A percentile compares a stretch with the other conserved stretches of the same genome.
These are phyloP conservation scores for Xenotilapia flavipinnis DNA, from an alignment of 2,113 vertebrate genomes.

Conservation along the genomic window DNA sequence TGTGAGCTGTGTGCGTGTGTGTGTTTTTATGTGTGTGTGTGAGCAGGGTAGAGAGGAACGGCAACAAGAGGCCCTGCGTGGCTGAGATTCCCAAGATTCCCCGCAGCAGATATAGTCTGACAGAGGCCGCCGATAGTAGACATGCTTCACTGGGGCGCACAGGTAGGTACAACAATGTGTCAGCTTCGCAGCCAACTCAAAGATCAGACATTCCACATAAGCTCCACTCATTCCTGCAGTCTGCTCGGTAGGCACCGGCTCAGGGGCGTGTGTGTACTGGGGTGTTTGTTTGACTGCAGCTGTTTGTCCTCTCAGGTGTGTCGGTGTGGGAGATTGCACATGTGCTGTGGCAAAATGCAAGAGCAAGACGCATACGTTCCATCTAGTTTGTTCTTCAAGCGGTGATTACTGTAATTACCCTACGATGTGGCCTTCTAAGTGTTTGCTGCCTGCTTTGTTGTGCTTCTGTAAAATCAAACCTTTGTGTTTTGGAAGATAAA, in stretches of 20 bases:
- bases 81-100: slow-evolving; percentile 64
- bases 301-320: slow-evolving; percentile 15
- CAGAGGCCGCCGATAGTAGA: slow-evolving; percentile 23
- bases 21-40: slow-evolving; percentile 36
- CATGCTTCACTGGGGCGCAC: slow-evolving; percentile 22
- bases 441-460: slow-evolving; percentile 30
- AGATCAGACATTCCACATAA: slow-evolving; percentile 24
- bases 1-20: slow-evolving; percentile 11
- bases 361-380: slow-evolving; percentile 30
- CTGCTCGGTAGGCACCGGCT: neutral
- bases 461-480: slow-evolving; percentile 11
- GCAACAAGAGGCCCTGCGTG: slow-evolving; percentile 32
- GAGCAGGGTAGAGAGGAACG: slow-evolving; percentile 15
- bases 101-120: slow-evolving; percentile 32
- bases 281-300: slow-evolving; percentile 8
- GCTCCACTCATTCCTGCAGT: slow-evolving; percentile 40
- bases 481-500: slow-evolving; percentile 46
- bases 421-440: slow-evolving; percentile 35
- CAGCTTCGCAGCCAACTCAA: neutral
- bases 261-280: neutral
- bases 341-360: neutral
- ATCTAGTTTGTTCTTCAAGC: slow-evolving; percentile 49
- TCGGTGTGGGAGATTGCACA: slow-evolving; percentile 6
- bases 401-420: slow-evolving; percentile 59
- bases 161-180: slow-evolving; percentile 9